Conservation (phyloP, 2,113 vertebrate species). For the Piprites chloris region DNA sequence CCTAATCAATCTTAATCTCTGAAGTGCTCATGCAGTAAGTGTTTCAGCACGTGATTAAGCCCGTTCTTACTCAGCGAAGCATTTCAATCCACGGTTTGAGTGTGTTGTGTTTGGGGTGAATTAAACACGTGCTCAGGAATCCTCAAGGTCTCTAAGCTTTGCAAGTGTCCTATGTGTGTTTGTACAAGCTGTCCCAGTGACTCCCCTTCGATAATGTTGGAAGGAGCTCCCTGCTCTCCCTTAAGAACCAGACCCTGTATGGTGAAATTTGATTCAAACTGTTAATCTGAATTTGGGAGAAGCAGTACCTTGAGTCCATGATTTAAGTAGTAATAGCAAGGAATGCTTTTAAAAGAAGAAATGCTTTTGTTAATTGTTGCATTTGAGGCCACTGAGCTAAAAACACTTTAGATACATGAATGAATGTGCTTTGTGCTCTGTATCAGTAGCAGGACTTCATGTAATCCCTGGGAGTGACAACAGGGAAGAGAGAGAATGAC, state of each 20-base stretch:
- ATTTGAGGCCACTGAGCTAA: background rate
- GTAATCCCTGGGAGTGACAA: background rate
- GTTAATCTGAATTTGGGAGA: background rate
- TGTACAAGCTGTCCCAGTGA: background rate
- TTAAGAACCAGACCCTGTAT: background rate
- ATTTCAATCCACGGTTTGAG: background rate
- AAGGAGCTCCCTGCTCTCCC: background rate
- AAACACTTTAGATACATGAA: background rate
- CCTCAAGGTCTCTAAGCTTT: background rate
- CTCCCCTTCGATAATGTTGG: background rate
- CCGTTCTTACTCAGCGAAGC: conserved; percentile 8
- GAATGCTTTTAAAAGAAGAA: background rate
- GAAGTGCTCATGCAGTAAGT: conserved; percentile 9
- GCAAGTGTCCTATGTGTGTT: background rate
- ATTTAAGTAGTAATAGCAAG: background rate
- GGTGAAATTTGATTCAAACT: background rate
- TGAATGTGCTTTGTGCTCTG: background rate
- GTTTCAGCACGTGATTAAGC: conserved; percentile 32
- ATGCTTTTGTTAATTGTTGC: background rate
- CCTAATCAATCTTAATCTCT: conserved; percentile 40
- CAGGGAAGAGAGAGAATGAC: background rate
- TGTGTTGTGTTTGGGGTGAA: background rate
- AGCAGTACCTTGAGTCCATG: background rate
- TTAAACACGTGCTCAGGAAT: background rate
- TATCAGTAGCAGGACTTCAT: background rate